phyloP scores from a whole-genome alignment of 2,113 vertebrate genomes.

The Onychostruthus taczanowskii region DNA sequence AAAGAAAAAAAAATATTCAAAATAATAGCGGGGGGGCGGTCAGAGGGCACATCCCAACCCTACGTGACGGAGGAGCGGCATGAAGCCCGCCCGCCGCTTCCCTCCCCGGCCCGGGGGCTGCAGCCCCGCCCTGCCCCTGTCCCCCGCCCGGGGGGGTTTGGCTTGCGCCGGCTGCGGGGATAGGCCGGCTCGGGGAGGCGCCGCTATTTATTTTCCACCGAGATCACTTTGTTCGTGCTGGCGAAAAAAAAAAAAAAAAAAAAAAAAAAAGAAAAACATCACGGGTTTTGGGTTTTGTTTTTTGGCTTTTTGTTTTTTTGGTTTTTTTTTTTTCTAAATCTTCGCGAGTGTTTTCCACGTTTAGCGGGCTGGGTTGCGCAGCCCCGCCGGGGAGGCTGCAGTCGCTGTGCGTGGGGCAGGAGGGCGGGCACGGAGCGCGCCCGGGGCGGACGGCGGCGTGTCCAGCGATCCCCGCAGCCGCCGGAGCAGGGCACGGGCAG shows the following conservation, averaged over 20 bases:
- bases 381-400: not conserved
- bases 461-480: too few species aligned
- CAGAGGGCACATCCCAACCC: not conserved
- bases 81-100: not conserved
- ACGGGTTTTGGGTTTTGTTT: not conserved
- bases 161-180: not conserved
- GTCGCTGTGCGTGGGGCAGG: not conserved
- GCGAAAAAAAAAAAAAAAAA: not conserved
- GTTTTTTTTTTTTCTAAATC: not conserved
- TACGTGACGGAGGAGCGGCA: not conserved
- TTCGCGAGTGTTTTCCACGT: not conserved
- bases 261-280: not conserved
- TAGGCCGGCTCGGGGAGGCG: not conserved
- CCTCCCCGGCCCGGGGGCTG: not conserved
- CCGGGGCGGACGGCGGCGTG: not conserved
- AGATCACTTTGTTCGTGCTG: not conserved
- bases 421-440: not conserved
- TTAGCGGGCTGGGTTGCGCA: not conserved
- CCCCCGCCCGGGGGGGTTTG: not conserved
- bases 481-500: not conserved
- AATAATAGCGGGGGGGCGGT: not conserved
- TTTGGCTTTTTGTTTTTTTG: too few species aligned
- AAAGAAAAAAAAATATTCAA: not conserved
- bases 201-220: not conserved
- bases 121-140: too few species aligned